These are phyloP conservation scores for Malachius bipustulatus DNA, from an alignment of 2,888 invertebrate genomes.

Conservation along the genomic window DNA sequence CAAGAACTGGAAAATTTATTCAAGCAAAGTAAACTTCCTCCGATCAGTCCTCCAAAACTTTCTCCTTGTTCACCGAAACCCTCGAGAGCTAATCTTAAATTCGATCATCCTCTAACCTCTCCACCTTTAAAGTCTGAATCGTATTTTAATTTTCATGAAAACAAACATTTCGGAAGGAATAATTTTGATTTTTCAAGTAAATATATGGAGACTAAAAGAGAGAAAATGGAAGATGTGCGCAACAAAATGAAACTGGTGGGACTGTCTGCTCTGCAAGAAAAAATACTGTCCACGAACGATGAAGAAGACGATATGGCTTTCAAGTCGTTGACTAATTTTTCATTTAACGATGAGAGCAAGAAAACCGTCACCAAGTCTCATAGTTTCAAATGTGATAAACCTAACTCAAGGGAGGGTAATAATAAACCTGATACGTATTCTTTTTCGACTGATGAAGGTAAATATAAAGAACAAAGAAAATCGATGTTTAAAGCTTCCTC, in stretches of 20 bases:
- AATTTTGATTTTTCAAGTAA: conserved; percentile 5
- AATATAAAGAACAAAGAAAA: conserved; percentile 15
- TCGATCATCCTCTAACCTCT: background rate
- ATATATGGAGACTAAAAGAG: conserved; percentile 15
- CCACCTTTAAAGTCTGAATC: background rate
- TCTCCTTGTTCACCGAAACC: conserved; percentile 8
- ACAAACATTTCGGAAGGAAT: background rate
- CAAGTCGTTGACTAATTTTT: conserved; percentile 32
- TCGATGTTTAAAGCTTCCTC: conserved; percentile 34
- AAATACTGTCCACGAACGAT: conserved; percentile 37
- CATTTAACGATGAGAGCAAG: conserved; percentile 34
- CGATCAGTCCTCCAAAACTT: conserved; percentile 18
- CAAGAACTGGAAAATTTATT: conserved; percentile 29
- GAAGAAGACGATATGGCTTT: conserved; percentile 26
- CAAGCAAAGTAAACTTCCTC: conserved; percentile 26
- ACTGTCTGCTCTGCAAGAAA: conserved; percentile 43
- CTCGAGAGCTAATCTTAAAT: background rate
- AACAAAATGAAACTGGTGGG: conserved; percentile 39
- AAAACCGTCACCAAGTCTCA: conserved; percentile 58
- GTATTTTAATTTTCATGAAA: background rate
- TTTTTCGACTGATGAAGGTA: conserved; percentile 10
- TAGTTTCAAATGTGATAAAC: conserved; percentile 50
- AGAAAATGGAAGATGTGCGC: conserved; percentile 23
- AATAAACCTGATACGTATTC: conserved; percentile 9
- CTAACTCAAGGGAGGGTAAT: conserved; percentile 18